phyloP scores from a whole-genome alignment of 2,113 vertebrate species.

The Cisticola juncidis region DNA sequence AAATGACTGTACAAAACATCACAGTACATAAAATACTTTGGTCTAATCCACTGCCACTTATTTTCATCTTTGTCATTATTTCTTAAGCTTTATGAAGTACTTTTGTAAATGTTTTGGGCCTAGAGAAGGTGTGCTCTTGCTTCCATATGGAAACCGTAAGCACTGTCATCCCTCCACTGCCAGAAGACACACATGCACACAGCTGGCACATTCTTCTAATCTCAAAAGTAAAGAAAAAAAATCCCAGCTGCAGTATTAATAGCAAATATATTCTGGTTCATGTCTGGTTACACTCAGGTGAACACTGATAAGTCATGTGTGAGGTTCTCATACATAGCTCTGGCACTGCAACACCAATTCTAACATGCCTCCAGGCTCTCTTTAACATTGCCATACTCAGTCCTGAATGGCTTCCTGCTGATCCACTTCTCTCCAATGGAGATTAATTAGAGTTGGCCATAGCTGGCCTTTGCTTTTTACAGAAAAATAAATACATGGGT shows the following conservation, averaged over 20 bases:
- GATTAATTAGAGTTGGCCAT: background rate
- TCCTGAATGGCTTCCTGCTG: background rate
- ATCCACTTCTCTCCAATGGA: background rate
- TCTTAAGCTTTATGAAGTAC: slow-evolving; percentile 60
- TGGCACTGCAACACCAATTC: background rate
- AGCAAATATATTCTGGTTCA: slow-evolving; percentile 29
- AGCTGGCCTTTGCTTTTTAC: background rate
- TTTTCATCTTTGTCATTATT: slow-evolving; percentile 63
- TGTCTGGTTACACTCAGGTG: slow-evolving; percentile 45
- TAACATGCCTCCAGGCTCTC: background rate
- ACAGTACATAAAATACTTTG: slow-evolving; percentile 60
- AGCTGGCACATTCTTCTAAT: slow-evolving; percentile 9
- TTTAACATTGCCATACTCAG: background rate
- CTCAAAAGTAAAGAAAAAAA: background rate
- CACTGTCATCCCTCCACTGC: background rate
- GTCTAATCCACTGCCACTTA: slow-evolving; percentile 65
- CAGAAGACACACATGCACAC: background rate
- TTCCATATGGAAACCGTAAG: slow-evolving; percentile 48
- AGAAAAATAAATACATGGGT: background rate
- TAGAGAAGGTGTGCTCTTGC: slow-evolving; percentile 53
- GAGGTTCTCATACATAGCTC: background rate
- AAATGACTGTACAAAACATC: slow-evolving; percentile 47
- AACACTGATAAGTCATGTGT: slow-evolving; percentile 23
- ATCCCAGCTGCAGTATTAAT: slow-evolving; percentile 19
- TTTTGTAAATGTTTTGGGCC: slow-evolving; percentile 50